A percentile compares a stretch with the other conserved stretches of the same genome.
phyloP scores from a whole-genome alignment of 1,140 invertebrate species.

The Chelonus insularis region DNA sequence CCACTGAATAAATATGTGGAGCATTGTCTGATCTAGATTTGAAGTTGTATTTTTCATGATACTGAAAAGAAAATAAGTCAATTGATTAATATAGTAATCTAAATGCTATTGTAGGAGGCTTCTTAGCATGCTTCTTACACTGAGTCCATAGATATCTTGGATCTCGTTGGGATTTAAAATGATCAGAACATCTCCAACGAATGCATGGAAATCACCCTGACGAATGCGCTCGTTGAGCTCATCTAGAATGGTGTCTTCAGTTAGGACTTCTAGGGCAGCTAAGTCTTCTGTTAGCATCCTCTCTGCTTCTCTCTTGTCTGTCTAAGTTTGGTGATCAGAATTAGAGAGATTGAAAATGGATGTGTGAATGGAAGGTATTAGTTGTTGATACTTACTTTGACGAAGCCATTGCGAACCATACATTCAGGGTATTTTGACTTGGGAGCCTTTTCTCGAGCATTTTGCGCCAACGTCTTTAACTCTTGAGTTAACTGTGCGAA shows the following conservation, averaged over 20 bases:
- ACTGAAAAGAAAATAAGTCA: no score
- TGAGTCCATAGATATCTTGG: constrained; percentile 70
- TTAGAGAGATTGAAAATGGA: no score
- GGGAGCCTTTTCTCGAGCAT: no score
- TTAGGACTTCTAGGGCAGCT: constrained; percentile 76
- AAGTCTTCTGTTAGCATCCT: constrained; percentile 83
- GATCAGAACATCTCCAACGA: constrained; percentile 86
- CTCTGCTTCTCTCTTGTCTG: constrained; percentile 59
- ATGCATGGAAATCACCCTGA: constrained; percentile 78
- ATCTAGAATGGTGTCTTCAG: constrained; percentile 77
- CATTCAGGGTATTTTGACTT: constrained; percentile 61
- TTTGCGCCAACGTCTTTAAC: no score
- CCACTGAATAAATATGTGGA: constrained; percentile 87
- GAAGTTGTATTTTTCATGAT: constrained; percentile 78
- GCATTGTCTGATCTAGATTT: constrained; percentile 87
- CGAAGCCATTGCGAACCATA: constrained; percentile 68
- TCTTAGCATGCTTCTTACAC: no score
- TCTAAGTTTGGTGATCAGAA: constrained; percentile 27
- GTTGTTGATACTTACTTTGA: constrained; percentile 52
- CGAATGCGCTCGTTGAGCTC: constrained; percentile 73
- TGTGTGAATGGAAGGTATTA: no score
- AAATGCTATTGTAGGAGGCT: no score
- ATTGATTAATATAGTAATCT: no score
- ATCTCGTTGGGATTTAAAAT: constrained; percentile 83
- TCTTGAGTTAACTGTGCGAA: no score